Conservation (phyloP, 2,113 vertebrate species). For the Sinocyclocheilus anshuiensis region DNA sequence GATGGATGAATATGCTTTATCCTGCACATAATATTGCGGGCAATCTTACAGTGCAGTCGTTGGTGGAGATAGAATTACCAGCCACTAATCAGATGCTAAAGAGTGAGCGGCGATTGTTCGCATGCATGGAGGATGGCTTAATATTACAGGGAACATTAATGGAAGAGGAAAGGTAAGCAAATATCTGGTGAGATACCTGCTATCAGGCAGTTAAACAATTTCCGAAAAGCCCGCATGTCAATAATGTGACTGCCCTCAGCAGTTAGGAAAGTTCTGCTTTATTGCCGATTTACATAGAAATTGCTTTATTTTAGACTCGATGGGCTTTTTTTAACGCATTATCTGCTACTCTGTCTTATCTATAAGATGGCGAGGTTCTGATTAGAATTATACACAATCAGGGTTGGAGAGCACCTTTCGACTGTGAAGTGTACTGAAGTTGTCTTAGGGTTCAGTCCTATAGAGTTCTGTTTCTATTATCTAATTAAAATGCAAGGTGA, state of each 20-base stretch:
- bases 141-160: conserved; percentile 88
- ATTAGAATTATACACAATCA: conserved; percentile 79
- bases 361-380: conserved; percentile 85
- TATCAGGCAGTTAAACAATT: conserved; percentile 97
- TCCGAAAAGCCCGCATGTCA: conserved; percentile 88
- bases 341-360: conserved; percentile 91
- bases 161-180: conserved; percentile 93
- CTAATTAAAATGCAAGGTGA: conserved; percentile 55
- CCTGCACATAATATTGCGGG: conserved; percentile 87
- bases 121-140: conserved; percentile 90
- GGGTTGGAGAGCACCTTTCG: conserved; percentile 45
- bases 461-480: conserved; percentile 36
- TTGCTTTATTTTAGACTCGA: conserved; percentile 97
- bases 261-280: conserved; percentile 96
- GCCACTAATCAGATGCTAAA: conserved; percentile 93
- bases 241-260: conserved; percentile 93
- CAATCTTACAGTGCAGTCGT: conserved; percentile 79
- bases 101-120: conserved; percentile 81
- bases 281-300: conserved; percentile 99
- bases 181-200: conserved; percentile 91
- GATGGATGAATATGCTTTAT: conserved; percentile 85
- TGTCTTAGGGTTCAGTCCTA: background rate
- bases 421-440: conserved; percentile 29
- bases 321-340: conserved; percentile 78
- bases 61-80: conserved; percentile 92